Conservation (phyloP, 35 echinoderm and acorn worm genomes). For the Ophiothrix spiculata region DNA sequence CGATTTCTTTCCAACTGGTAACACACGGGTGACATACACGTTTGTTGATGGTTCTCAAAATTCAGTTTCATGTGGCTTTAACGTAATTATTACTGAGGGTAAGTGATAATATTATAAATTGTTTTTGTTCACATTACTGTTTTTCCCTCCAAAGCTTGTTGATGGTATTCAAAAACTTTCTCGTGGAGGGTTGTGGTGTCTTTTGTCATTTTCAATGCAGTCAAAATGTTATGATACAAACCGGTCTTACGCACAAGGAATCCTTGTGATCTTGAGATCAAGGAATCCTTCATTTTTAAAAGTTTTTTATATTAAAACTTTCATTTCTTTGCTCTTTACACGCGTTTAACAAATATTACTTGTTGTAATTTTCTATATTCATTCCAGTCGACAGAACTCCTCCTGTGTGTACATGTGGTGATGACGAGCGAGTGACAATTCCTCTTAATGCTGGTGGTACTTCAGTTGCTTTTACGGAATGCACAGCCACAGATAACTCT, state of each 20-base stretch:
- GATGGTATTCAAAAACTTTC: no score
- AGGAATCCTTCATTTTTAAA: no score
- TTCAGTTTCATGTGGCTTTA: not conserved
- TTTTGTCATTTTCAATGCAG: no score
- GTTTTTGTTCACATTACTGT: not conserved
- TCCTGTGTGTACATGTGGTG: not conserved
- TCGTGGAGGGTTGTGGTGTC: no score
- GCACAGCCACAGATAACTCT: slow-evolving; percentile 61
- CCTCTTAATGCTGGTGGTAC: slow-evolving; percentile 11
- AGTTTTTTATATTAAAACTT: not conserved
- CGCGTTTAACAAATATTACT: not conserved
- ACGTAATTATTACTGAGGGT: not conserved
- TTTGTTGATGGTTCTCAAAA: not conserved
- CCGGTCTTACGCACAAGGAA: no score
- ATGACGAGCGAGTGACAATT: not conserved
- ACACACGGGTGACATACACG: not conserved
- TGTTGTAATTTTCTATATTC: not conserved
- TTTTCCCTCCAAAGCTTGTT: not conserved
- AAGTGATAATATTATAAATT: not conserved
- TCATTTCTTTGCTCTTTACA: not conserved
- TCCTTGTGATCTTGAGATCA: no score
- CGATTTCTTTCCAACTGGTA: not conserved
- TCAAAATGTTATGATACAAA: no score
- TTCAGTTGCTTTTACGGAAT: slow-evolving; percentile 38
- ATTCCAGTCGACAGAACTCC: not conserved